Conservation (phyloP, 2,888 invertebrate genomes). For the Spialia ferax region DNA sequence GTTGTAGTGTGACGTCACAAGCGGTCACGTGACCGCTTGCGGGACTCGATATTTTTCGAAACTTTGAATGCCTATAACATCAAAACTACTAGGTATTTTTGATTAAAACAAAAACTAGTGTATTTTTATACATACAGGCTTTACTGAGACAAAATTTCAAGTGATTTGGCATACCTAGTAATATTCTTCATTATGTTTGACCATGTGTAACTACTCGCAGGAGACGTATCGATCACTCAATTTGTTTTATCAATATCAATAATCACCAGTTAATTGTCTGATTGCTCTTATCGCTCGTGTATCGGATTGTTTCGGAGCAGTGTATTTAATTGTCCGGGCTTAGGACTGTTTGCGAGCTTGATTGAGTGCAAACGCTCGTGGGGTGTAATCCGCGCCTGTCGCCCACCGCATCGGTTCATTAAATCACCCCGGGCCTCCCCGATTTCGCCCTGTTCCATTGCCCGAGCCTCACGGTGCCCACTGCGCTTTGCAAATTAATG, state of each 20-base stretch:
- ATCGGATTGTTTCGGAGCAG: conserved; percentile 78
- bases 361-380: conserved; percentile 84
- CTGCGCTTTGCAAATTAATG: conserved; percentile 82
- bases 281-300: conserved; percentile 77
- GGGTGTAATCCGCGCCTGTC: conserved; percentile 83
- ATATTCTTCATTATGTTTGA: not conserved
- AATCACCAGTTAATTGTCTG: conserved; percentile 65
- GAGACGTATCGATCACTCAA: conserved; percentile 48
- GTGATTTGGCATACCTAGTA: too few relatives aligned
- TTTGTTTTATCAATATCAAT: conserved; percentile 54
- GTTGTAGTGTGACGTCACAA: too few relatives aligned
- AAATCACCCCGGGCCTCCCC: conserved; percentile 70
- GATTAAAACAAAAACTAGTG: too few relatives aligned
- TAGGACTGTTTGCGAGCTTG: conserved; percentile 84
- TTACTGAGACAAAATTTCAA: too few relatives aligned
- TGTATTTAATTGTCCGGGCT: conserved; percentile 83
- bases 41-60: too few relatives aligned
- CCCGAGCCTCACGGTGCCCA: conserved; percentile 60
- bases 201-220: not conserved
- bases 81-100: too few relatives aligned
- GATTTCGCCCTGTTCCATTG: conserved; percentile 47
- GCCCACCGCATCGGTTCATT: conserved; percentile 82
- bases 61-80: too few relatives aligned
- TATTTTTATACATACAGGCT: too few relatives aligned
- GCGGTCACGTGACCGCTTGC: too few relatives aligned